phyloP scores from a whole-genome alignment of 2,113 vertebrate genomes.

The Danionella cerebrum region DNA sequence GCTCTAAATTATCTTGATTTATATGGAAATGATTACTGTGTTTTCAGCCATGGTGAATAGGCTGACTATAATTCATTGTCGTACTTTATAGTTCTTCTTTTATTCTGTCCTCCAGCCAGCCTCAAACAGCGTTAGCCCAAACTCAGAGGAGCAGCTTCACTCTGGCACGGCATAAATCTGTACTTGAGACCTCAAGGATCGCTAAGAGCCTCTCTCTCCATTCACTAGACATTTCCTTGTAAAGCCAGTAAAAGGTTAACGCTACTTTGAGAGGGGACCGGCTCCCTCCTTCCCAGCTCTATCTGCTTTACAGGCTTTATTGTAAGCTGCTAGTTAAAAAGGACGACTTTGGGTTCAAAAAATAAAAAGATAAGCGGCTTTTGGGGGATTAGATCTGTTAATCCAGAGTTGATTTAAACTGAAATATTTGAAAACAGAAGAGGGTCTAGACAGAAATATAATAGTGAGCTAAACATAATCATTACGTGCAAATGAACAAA shows the following conservation, averaged over 20 bases:
- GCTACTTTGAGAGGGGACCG: constrained; percentile 28
- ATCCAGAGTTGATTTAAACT: not conserved
- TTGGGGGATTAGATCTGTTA: not conserved
- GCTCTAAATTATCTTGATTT: constrained; percentile 62
- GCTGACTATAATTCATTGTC: constrained; percentile 46
- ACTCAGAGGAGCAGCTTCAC: constrained; percentile 30
- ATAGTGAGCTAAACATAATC: too few species aligned
- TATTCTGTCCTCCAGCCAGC: constrained; percentile 41
- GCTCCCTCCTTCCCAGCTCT: constrained; percentile 21
- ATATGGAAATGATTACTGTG: constrained; percentile 59
- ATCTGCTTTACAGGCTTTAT: constrained; percentile 48
- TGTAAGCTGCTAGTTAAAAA: constrained; percentile 33
- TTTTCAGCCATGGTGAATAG: constrained; percentile 51
- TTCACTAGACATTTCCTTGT: constrained; percentile 46
- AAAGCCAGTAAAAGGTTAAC: constrained; percentile 62
- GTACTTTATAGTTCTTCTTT: constrained; percentile 36
- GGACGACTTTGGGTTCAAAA: constrained; percentile 34
- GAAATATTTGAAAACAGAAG: not conserved
- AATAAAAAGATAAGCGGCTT: constrained; percentile 35
- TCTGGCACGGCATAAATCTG: constrained; percentile 45
- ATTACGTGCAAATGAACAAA: too few species aligned
- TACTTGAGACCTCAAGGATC: constrained; percentile 43
- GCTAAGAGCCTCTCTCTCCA: constrained; percentile 46
- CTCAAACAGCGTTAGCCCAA: constrained; percentile 19
- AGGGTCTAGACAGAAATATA: too few species aligned